Evolutionary conservation across 2,113 vertebrate species (phyloP).

Genomic region (Gulo gulo): DNA sequence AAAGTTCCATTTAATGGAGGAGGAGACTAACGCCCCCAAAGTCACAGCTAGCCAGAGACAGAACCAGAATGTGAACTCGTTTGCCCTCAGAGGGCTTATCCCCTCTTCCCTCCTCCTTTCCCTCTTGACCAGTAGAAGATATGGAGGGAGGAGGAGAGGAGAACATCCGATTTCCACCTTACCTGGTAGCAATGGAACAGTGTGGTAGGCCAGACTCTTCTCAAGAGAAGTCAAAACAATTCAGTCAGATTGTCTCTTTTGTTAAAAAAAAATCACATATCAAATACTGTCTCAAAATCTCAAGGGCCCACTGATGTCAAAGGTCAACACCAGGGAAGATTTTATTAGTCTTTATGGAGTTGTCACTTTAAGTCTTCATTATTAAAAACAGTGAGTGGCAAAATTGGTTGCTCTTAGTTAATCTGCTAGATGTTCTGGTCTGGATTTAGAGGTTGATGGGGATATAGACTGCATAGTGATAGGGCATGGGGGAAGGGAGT

Average conservation of each 20-base stretch:
- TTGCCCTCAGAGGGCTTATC: accelerated
- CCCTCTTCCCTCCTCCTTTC: too few species aligned
- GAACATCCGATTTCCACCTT: accelerated
- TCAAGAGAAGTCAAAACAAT: background rate
- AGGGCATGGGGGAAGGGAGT: background rate
- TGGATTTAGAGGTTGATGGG: background rate
- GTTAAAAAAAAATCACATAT: background rate
- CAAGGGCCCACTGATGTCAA: background rate
- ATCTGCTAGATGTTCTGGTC: background rate
- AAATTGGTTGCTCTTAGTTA: too few species aligned
- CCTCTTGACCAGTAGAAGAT: background rate
- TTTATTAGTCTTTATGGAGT: background rate
- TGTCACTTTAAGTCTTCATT: background rate
- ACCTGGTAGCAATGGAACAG: background rate
- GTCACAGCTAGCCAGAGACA: background rate
- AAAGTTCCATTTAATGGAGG: background rate
- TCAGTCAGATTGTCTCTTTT: background rate
- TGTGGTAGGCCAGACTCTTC: background rate
- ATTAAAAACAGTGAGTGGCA: background rate
- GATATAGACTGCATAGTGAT: too few species aligned
- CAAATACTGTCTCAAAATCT: background rate
- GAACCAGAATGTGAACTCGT: background rate
- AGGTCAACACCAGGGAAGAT: background rate
- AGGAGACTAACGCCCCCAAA: background rate
- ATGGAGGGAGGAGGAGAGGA: background rate